Conservation (phyloP, 2,797 vertebrate genomes). For the Semotilus atromaculatus region DNA sequence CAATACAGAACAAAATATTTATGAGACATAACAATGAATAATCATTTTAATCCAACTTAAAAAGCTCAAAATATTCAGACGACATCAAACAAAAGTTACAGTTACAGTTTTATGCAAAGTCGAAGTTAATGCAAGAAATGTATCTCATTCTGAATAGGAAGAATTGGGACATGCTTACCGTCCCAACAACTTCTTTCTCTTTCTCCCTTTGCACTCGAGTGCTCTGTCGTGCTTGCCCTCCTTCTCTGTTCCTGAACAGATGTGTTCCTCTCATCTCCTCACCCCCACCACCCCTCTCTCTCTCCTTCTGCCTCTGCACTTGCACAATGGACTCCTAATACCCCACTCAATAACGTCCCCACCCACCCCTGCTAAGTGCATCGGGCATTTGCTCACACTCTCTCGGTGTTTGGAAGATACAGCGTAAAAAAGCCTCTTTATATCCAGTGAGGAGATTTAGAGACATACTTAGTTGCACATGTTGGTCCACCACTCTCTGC, state of each 20-base stretch:
- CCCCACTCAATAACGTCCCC: constrained; percentile 29
- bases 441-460: constrained; percentile 52
- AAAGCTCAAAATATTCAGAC: background rate
- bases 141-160: background rate
- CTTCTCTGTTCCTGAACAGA: constrained; percentile 66
- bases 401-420: constrained; percentile 34
- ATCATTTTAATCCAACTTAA: background rate
- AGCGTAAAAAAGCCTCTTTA: constrained; percentile 48
- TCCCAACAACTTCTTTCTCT: constrained; percentile 33
- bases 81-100: background rate
- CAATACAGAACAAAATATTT: background rate
- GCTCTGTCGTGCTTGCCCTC: constrained; percentile 27
- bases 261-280: constrained; percentile 65
- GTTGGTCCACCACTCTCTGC: background rate
- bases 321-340: constrained; percentile 60
- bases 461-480: constrained; percentile 22
- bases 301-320: constrained; percentile 43
- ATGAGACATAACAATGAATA: background rate
- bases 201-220: constrained; percentile 16
- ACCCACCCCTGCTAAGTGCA: constrained; percentile 27
- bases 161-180: constrained; percentile 59
- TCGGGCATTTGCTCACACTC: constrained; percentile 31
- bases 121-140: background rate
- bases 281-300: constrained; percentile 36
- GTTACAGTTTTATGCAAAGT: background rate